Base-by-base conservation (phyloP, 2,113 vertebrate genomes). In the Fulica atra region DNA sequence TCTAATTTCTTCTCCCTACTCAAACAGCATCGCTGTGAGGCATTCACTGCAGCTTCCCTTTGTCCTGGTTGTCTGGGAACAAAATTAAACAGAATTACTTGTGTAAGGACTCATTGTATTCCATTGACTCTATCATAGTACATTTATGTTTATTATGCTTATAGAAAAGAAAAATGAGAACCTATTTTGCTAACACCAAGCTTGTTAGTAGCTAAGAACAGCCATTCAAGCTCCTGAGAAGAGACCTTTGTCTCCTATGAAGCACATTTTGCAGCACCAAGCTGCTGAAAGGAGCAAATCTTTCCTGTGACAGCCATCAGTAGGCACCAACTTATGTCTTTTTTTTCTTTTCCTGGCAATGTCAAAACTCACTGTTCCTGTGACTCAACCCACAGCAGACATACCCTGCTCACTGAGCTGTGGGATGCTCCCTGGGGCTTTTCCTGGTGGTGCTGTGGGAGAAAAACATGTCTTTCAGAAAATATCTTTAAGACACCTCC, bases 201-300 rank as follows among this genome's bases (percentile, higher is more conserved):
- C 80, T 64, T 63, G 71, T 92, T 91, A 91, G 60, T 44, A 81
- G 77, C 86, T 44, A 70, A 95, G 77, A 89, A 33, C 64, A 81
- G 42, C 81, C 81, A 84, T 95, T 96, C 86, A 95, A 38, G 35
- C 57, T 78, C 56, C 38, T 10, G 53, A 95, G 93, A 95, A 70
- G 73, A 81, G 77, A 84, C 42, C 48, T 81, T 86, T 92, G 79
- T 93, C 69, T 78, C 19, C 6, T 26, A 28, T 28, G 53, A 81
- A 95, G 53, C 31, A 25, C 11, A 56, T 88, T 92, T 92, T 89
- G 69, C 77, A 71, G 88, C 72, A 81, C n/a, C 60, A 60, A 54
- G 83, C 36, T 4, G 0, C 88, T 78, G 91, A 88, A 74, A 89
- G 72, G 86, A 93, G 29, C 0, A 0, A 78, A 65, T 56, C 76